These are phyloP conservation scores for Saturnia japonica DNA, from an alignment of 2,888 invertebrate genomes.

Conservation along the genomic window DNA sequence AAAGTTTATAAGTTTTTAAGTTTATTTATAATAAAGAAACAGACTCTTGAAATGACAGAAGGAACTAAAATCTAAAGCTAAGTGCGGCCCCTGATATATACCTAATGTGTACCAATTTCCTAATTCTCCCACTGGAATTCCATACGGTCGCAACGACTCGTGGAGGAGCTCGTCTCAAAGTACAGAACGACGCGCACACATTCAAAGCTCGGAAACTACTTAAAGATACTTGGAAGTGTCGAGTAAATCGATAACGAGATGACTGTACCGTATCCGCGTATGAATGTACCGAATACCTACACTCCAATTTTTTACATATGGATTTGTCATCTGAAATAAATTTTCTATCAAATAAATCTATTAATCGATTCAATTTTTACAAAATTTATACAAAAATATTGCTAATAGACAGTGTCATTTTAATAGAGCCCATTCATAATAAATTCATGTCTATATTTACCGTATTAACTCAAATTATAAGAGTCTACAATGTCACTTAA, in stretches of 20 bases:
- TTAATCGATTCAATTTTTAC: no score
- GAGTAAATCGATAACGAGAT: neutral
- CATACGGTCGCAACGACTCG: neutral
- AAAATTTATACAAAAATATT: no score
- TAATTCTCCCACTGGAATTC: conserved; percentile 6
- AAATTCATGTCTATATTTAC: neutral
- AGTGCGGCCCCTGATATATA: neutral
- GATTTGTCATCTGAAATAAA: no score
- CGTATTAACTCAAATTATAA: no score
- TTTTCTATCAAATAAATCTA: no score
- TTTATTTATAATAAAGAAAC: neutral
- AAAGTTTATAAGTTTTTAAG: no score
- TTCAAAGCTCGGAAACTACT: conserved; percentile 9
- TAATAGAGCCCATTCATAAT: neutral
- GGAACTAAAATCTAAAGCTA: no score
- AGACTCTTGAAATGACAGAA: neutral
- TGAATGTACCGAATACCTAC: no score
- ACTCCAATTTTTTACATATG: no score
- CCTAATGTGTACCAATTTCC: neutral
- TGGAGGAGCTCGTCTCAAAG: neutral
- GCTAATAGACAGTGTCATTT: no score
- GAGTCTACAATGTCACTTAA: no score
- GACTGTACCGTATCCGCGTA: no score
- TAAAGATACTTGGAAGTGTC: neutral
- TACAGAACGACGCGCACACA: conserved; percentile 15